These are phyloP conservation scores for Zele albiditarsus DNA, from an alignment of 2,888 invertebrate genomes.

Conservation along the genomic window DNA sequence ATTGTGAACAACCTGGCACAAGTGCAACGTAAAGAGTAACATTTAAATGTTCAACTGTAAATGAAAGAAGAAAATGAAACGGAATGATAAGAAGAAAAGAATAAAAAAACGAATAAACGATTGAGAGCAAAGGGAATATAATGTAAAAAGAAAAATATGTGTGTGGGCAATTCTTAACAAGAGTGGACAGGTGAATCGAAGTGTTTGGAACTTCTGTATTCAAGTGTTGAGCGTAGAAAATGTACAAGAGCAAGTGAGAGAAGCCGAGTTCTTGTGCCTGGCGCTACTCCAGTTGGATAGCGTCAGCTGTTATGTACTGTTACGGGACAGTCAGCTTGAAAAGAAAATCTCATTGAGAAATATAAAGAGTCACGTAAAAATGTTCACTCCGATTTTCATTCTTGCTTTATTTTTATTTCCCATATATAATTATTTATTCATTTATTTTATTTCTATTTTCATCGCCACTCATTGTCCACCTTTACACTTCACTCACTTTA, in stretches of 20 bases:
- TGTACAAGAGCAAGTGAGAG: conserved; percentile 10
- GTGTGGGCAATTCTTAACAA: conserved; percentile 59
- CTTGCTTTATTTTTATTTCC: neutral
- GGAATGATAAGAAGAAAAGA: conserved; percentile 10
- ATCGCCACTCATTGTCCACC: too few species aligned
- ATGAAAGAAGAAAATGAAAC: neutral
- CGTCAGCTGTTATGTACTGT: conserved; percentile 71
- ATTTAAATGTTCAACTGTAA: conserved; percentile 30
- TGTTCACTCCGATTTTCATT: conserved; percentile 16
- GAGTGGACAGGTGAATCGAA: conserved; percentile 70
- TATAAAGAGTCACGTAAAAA: conserved; percentile 39
- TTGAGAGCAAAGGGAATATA: neutral
- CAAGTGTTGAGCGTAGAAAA: conserved; percentile 59
- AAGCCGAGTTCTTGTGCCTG: conserved; percentile 24
- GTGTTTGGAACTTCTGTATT: conserved; percentile 63
- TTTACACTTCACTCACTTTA: neutral
- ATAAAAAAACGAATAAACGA: neutral
- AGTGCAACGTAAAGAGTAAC: conserved; percentile 12
- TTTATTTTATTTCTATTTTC: neutral
- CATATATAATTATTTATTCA: neutral
- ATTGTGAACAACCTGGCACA: conserved; percentile 1
- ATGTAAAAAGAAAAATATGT: conserved; percentile 14
- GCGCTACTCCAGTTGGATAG: conserved; percentile 65
- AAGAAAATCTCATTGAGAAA: conserved; percentile 41
- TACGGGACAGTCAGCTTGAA: conserved; percentile 53